Conservation (phyloP, 2,797 vertebrate genomes). For the Scomberomorus guttatus region DNA sequence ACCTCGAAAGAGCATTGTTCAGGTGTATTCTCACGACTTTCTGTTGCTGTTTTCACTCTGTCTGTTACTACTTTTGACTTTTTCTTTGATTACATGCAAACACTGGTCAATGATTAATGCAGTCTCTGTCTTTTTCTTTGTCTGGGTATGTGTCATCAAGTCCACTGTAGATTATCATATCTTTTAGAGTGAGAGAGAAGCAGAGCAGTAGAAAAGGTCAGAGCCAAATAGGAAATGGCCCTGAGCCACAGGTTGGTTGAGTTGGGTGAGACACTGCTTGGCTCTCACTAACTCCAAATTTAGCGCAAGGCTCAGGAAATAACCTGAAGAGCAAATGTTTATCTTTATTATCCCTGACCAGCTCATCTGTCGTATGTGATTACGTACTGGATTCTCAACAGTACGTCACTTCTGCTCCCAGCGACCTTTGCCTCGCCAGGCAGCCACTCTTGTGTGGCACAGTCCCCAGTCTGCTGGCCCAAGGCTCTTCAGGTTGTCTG, state of each 20-base stretch:
- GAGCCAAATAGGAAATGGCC: conserved; percentile 73
- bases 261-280: conserved; percentile 42
- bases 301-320: conserved; percentile 70
- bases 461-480: conserved; percentile 46
- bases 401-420: conserved; percentile 56
- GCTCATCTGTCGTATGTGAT: conserved; percentile 39
- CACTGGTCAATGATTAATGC: conserved; percentile 29
- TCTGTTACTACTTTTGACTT: conserved; percentile 11
- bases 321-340: conserved; percentile 70
- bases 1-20: conserved; percentile 66
- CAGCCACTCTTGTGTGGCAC: conserved; percentile 42
- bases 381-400: conserved; percentile 38
- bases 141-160: conserved; percentile 52
- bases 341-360: conserved; percentile 65
- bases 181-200: conserved; percentile 27
- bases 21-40: background rate
- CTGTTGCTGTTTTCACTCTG: conserved; percentile 27
- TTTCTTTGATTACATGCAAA: conserved; percentile 14
- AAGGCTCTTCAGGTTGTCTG: conserved; percentile 51
- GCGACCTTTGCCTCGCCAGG: conserved; percentile 44
- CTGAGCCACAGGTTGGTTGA: conserved; percentile 55
- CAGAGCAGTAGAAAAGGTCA: conserved; percentile 70
- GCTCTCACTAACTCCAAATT: conserved; percentile 68
- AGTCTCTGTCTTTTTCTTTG: conserved; percentile 34
- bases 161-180: conserved; percentile 42